These are phyloP conservation scores for Nanger granti DNA, from an alignment of 2,113 vertebrate genomes.

Conservation along the genomic window DNA sequence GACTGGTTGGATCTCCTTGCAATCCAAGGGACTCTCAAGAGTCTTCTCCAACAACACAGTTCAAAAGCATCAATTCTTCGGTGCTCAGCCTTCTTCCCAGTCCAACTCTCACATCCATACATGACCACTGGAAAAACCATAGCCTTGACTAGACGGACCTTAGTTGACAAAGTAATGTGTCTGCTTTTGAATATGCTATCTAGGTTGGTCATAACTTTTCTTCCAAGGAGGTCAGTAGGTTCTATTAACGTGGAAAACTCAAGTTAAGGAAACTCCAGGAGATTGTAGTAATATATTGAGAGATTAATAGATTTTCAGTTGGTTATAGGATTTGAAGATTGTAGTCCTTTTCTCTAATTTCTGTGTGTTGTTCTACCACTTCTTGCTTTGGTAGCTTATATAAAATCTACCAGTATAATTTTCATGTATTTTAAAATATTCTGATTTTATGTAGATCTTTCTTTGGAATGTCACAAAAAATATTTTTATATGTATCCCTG, in stretches of 20 bases:
- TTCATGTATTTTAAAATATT: neutral
- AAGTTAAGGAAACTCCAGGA: neutral
- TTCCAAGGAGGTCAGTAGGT: neutral
- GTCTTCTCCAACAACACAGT: too few species aligned
- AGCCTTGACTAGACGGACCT: too few species aligned
- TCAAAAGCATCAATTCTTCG: too few species aligned
- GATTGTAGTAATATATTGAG: neutral
- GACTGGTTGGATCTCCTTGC: too few species aligned
- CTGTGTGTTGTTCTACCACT: neutral
- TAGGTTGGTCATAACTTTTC: too few species aligned
- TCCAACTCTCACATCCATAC: too few species aligned
- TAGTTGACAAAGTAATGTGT: too few species aligned
- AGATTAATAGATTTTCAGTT: neutral
- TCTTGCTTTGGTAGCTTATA: neutral
- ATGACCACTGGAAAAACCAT: too few species aligned
- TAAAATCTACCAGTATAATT: neutral
- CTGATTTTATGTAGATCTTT: neutral
- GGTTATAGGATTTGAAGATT: neutral
- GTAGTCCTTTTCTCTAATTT: neutral
- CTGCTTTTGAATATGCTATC: too few species aligned
- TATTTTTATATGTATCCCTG: neutral
- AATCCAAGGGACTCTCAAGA: too few species aligned
- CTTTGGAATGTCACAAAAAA: neutral
- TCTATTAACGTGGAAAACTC: neutral
- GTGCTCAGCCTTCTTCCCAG: too few species aligned